phyloP scores from a whole-genome alignment of 2,113 vertebrate genomes.

The Fulmarus glacialis region DNA sequence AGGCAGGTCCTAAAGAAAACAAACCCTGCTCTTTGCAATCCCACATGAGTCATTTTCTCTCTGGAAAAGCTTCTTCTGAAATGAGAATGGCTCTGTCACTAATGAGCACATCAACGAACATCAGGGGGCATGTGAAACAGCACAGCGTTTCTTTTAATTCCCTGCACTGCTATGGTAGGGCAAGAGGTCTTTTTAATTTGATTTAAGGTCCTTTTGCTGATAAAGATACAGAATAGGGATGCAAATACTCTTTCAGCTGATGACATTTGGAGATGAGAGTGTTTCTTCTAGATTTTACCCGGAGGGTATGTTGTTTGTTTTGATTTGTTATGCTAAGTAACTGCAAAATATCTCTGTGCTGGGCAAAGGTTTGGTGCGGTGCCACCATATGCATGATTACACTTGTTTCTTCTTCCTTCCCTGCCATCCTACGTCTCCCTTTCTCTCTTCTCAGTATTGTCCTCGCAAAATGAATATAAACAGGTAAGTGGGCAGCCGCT shows the following conservation, averaged over 20 bases:
- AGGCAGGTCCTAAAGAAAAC: background rate
- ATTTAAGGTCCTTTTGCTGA: background rate
- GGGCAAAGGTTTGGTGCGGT: background rate
- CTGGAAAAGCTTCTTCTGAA: background rate
- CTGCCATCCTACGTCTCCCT: background rate
- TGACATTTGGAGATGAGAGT: background rate
- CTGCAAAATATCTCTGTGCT: background rate
- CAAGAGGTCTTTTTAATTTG: background rate
- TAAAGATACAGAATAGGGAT: background rate
- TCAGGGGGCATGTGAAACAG: background rate
- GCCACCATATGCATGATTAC: background rate
- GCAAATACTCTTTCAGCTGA: slow-evolving; percentile 1
- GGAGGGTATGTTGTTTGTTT: background rate
- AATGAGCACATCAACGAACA: background rate
- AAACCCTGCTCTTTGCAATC: background rate
- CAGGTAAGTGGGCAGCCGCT: background rate
- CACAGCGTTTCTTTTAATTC: background rate
- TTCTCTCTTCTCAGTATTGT: background rate
- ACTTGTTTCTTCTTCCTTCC: background rate
- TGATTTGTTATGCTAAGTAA: slow-evolving; percentile 21
- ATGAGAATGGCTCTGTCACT: background rate
- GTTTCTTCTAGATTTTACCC: background rate
- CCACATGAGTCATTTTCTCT: background rate
- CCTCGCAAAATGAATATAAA: background rate
- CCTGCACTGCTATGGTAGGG: background rate